Evolutionary conservation across 2,797 vertebrate species (phyloP), one percentile per base, ranked within the genome.

Genomic region (Cyprinodon diabolis): DNA sequence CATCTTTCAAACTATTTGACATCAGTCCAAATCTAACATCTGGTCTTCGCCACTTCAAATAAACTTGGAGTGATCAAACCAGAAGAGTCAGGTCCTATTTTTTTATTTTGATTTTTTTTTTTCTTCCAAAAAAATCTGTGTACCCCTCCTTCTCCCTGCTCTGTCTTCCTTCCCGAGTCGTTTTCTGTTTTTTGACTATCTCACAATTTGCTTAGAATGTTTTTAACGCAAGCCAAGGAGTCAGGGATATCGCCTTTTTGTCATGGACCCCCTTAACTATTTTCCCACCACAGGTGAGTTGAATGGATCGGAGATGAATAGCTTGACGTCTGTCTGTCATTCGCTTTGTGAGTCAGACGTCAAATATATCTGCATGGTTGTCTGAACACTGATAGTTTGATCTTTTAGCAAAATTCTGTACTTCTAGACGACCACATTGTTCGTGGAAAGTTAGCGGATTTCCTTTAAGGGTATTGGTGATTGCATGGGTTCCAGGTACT

Each of bases 171-270:
- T 81, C 68, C 81, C 51, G 67, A 84, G 85, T 91, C 80, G 86
- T 90, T 90, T 94, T 90, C 94, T 96, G 93, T 97, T 96, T 95
- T 95, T 88, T 98, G 93, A 97, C 94, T 96, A 93, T 96, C 93
- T 96, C 93, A 95, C 96, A 93, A 96, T 97, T 94, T 98, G 95
- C 96, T 97, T 95, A 98, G 97, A 98, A 94, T 98, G 95, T 97
- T 96, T 98, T 98, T 98, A 98, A 97, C 93, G 95, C 97, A 98
- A 98, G 97, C 97, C 96, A 96, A 96, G 97, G 96, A 97, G 94
- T 97, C 96, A 98, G 97, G 94, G 96, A 97, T 95, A 95, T 97
- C 96, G 95, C 95, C 96, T 94, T 97, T 96, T 97, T 98, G 94
- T 96, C 96, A 90, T 97, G 97, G 97, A 98, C 95, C 90, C 95